Percentiles rank a stretch among this genome's conserved stretches.
Conservation (phyloP, 2,888 invertebrate genomes). For the Craniophora ligustri region DNA sequence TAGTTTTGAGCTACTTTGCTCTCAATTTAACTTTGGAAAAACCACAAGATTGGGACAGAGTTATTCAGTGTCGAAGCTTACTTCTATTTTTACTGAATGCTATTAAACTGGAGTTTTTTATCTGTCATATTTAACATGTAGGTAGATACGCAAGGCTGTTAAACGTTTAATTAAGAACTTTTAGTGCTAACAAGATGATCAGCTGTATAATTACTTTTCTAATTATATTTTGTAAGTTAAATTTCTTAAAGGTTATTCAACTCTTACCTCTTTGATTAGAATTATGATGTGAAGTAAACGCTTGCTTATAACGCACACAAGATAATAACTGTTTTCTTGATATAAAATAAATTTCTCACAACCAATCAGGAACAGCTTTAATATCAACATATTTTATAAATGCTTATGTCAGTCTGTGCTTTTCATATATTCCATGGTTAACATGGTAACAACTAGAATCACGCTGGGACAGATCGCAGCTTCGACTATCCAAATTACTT, state of each 20-base stretch:
- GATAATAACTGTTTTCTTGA: background rate
- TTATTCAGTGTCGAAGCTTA: constrained; percentile 46
- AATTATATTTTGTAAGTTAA: constrained; percentile 3
- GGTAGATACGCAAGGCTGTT: constrained; percentile 8
- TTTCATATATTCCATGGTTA: no score
- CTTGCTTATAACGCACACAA: background rate
- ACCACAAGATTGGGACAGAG: constrained; percentile 60
- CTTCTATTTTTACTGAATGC: constrained; percentile 52
- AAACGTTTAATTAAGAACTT: constrained; percentile 35
- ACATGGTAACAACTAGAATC: no score
- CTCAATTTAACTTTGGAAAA: constrained; percentile 77
- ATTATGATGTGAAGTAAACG: background rate
- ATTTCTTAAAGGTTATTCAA: constrained; percentile 9
- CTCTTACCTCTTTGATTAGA: constrained; percentile 21
- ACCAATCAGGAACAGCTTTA: no score
- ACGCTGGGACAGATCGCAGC: no score
- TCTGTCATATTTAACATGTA: constrained; percentile 9
- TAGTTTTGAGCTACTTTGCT: constrained; percentile 66
- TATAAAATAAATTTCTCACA: background rate
- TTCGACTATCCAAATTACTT: no score
- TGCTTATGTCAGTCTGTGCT: no score
- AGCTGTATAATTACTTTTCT: constrained; percentile 31
- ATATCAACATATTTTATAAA: no score
- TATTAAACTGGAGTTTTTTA: constrained; percentile 27
- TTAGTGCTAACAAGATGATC: constrained; percentile 22